phyloP scores from a whole-genome alignment of 2,113 vertebrate genomes.

The Danio rerio region DNA sequence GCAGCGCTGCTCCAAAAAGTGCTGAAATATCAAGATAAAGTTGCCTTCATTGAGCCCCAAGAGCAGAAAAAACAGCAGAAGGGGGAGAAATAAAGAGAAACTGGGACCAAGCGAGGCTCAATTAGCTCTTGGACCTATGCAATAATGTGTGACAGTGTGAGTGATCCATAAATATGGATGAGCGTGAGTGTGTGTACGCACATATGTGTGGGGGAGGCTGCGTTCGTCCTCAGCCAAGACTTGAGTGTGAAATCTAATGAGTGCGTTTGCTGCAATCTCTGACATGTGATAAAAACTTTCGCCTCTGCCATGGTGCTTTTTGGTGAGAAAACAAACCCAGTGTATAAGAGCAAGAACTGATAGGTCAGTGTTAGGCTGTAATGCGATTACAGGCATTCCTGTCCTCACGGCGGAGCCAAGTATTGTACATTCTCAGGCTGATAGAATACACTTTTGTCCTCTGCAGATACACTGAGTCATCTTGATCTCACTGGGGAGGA shows the following conservation, averaged over 20 bases:
- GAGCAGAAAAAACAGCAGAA: background rate
- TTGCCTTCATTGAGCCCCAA: background rate
- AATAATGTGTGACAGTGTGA: constrained; percentile 4
- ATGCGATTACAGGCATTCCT: constrained; percentile 30
- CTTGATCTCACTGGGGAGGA: constrained; percentile 50
- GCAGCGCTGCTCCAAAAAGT: background rate
- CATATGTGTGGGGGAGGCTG: constrained; percentile 31
- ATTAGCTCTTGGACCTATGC: background rate
- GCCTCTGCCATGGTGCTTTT: background rate
- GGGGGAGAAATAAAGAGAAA: background rate
- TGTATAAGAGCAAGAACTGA: constrained; percentile 11
- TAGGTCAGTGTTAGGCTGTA: constrained; percentile 25
- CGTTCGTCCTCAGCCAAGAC: background rate
- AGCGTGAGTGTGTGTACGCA: constrained; percentile 31
- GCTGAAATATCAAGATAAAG: constrained; percentile 31
- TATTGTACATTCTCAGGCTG: constrained; percentile 36
- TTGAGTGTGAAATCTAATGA: constrained; percentile 29
- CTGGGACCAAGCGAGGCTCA: background rate
- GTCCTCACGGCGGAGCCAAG: constrained; percentile 21
- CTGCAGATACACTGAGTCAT: constrained; percentile 38
- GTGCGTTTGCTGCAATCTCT: constrained; percentile 1
- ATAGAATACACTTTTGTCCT: constrained; percentile 46
- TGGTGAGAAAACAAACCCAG: constrained; percentile 1
- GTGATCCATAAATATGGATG: constrained; percentile 34
- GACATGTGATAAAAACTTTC: background rate